Evolutionary conservation across 2,888 invertebrate species (phyloP), one percentile per base, ranked within the genome.

Genomic region (Lissonota sp.): DNA sequence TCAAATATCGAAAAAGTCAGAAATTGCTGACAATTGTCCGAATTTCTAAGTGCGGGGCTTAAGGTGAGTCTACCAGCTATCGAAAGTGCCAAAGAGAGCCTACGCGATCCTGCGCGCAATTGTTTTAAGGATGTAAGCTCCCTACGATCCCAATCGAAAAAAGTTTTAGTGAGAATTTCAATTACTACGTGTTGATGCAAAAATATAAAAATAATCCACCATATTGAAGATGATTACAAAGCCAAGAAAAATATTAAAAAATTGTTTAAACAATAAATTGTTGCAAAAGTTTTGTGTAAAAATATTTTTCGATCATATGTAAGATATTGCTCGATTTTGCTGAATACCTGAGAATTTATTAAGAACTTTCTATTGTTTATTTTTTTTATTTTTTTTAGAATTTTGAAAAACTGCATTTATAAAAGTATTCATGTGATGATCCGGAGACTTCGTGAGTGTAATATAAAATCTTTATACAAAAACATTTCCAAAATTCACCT

Each of bases 121-220:
- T 51, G 51, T 51, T n/a, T n/a, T n/a, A n/a, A n/a, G n/a, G n/a
- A n/a, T n/a, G n/a, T n/a, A n/a, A n/a, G n/a, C n/a, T n/a, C n/a
- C n/a, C n/a, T n/a, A n/a, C n/a, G n/a, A 16, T 55, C 16, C 55
- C 16, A 55, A 7, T 55, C 55, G 8, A 14, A 6, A 55, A 55
- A 55, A 55, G n/a, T 55, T 55, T 55, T 55, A 6, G 55, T 55
- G 55, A 37, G n/a, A n/a, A 5, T 26, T 64, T 26, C 26, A 55
- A 69, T 14, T 39, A 46, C 55, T 57, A 55, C 10, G 14, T 46
- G 14, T 55, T 69, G 39, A 40, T 6, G n/a, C 49, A 57, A 69
- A 69, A 55, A 44, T 44, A 40, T 55, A 14, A 55, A 69, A 44
- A 57, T 26, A 57, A 69, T 57, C 69, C 40, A 16, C 40, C 55